phyloP scores from a whole-genome alignment of 2,113 vertebrate species.

The Phyllostomus hastatus region DNA sequence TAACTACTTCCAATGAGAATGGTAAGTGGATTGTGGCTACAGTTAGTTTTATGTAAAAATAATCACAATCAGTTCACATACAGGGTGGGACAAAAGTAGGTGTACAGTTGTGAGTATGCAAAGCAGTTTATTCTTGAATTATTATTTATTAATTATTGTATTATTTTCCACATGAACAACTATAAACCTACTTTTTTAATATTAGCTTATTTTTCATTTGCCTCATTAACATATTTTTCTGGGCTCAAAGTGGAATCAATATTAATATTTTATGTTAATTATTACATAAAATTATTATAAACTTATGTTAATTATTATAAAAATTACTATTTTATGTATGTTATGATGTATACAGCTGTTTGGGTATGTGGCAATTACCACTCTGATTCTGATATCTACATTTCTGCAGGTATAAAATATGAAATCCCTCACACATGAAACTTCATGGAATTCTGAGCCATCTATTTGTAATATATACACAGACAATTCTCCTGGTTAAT shows the following conservation, averaged over 20 bases:
- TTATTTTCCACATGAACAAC: background rate
- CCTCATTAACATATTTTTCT: slow-evolving; percentile 1
- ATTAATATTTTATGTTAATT: background rate
- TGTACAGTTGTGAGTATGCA: background rate
- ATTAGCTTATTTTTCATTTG: background rate
- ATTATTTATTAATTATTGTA: background rate
- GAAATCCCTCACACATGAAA: background rate
- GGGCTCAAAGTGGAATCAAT: background rate
- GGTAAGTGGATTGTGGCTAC: background rate
- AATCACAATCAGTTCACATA: background rate
- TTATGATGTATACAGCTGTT: background rate
- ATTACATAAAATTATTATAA: too few species aligned
- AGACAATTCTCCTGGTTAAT: background rate
- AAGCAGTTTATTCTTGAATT: background rate
- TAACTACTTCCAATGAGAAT: background rate
- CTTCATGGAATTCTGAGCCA: background rate
- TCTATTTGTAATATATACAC: background rate
- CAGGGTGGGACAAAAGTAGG: background rate
- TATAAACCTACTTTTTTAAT: background rate
- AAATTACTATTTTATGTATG: background rate
- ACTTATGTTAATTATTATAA: too few species aligned
- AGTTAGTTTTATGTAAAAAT: slow-evolving; percentile 46
- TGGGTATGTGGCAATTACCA: background rate
- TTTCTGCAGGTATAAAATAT: background rate
- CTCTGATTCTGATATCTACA: background rate